Conservation (phyloP, 2,888 invertebrate genomes). For the Celastrina argiolus region DNA sequence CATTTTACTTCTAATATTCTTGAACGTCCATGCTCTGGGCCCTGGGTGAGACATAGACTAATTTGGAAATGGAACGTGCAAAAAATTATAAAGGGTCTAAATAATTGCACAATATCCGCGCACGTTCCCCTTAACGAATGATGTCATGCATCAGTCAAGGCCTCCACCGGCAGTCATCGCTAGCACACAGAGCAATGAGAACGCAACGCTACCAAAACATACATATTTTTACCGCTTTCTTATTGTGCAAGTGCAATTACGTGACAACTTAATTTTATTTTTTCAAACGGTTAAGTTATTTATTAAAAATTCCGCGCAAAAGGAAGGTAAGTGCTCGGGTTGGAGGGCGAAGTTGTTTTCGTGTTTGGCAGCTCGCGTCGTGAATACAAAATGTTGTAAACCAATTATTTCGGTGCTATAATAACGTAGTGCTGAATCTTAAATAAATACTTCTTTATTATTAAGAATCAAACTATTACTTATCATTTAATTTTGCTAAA, state of each 20-base stretch:
- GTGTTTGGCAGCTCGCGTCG: background rate
- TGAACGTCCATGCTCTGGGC: background rate
- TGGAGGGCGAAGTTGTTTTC: conserved; percentile 11
- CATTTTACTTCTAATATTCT: background rate
- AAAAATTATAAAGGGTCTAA: conserved; percentile 27
- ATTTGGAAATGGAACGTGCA: conserved; percentile 16
- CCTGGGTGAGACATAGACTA: background rate
- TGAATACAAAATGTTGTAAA: background rate
- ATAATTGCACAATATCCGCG: conserved; percentile 32
- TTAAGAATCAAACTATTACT: background rate
- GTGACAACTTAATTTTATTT: conserved; percentile 52
- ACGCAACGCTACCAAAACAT: conserved; percentile 46
- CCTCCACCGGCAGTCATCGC: conserved; percentile 49
- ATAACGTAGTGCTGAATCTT: no score
- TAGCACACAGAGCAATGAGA: conserved; percentile 63
- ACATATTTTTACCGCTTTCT: conserved; percentile 46
- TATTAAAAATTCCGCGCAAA: conserved; percentile 67
- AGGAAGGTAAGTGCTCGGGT: conserved; percentile 63
- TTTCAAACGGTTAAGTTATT: conserved; percentile 44
- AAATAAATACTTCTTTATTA: no score
- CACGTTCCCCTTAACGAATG: conserved; percentile 44
- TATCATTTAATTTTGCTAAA: background rate
- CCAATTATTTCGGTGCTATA: background rate
- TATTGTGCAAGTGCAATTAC: conserved; percentile 58
- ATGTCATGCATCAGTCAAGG: conserved; percentile 56